Base-by-base conservation (phyloP, 2,888 invertebrate genomes). In the Venusia cambrica region DNA sequence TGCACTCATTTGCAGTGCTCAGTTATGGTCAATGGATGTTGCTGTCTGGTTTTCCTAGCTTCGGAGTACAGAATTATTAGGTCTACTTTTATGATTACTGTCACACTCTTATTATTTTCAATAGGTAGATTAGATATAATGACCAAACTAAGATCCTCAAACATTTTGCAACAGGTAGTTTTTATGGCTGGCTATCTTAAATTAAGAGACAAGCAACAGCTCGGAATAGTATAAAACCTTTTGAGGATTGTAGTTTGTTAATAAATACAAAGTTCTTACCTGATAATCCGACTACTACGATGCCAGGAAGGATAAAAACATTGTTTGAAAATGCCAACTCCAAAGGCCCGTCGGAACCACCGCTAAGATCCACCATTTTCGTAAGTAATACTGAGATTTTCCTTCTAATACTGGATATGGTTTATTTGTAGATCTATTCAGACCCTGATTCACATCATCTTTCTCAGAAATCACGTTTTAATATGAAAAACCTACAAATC, bases 281-380 rank as follows among this genome's bases (percentile, higher is more conserved):
- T 77, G 94, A 91, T 66, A 97, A 88, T 51, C 92, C 90, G 52
- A 93, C 81, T 54, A 96, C 92, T 51, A 96, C 89, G 53, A 95
- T 90, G 29, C 93, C 95, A 53, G 97, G 96, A 58, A 96, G 68
- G 56, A 96, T 93, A 74, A 97, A 96, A 51, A 96, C 94, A 20
- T 92, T 87, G 80, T 97, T 96, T 47, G 95, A 94, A 81, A 97
- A 96, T 51, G 94, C 94, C 77, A 95, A 94, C 72, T 95, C 94
- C 61, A 94, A 89, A 0, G 94, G 94, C 3, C 93, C 93, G 56
- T 94, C 94, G 39, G 92, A 90, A 25, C 92, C 92, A 9, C 93
- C 93, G 43, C 94, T 92, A 61, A 96, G 88, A 78, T 96, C 95
- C 48, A 96, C 96, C 96, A 96, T 96, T 72, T 73, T 89, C 29